Percentiles rank a stretch among this genome's conserved stretches.
phyloP scores from a whole-genome alignment of 2,113 vertebrate species.

The Agapornis roseicollis region DNA sequence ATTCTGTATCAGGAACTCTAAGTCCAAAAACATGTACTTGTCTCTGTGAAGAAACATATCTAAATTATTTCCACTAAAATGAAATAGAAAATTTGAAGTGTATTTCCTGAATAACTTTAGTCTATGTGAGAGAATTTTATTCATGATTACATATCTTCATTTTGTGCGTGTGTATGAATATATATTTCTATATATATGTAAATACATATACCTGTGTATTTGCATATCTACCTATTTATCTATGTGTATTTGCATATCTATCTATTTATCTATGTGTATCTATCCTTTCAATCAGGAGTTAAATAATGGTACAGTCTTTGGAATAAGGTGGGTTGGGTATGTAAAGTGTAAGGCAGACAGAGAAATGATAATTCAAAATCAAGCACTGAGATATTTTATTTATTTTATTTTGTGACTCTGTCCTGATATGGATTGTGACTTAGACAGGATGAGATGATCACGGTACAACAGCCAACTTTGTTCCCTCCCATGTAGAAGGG shows the following conservation, averaged over 20 bases:
- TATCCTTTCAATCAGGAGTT: background rate
- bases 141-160: too few species aligned
- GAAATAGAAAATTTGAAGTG: background rate
- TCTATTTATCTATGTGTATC: background rate
- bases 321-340: background rate
- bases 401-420: background rate
- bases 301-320: background rate
- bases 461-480: background rate
- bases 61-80: background rate
- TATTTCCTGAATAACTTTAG: background rate
- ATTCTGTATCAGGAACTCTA: background rate
- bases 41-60: background rate
- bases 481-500: background rate
- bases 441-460: background rate
- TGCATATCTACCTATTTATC: too few species aligned
- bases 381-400: background rate
- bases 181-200: background rate
- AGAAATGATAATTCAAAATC: background rate
- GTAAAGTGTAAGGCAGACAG: background rate
- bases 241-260: too few species aligned
- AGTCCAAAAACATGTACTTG: background rate
- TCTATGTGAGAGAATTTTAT: background rate
- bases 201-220: too few species aligned
- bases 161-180: background rate
- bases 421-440: background rate